A percentile compares a stretch with the other conserved stretches of the same genome.
These are phyloP conservation scores for Ahaetulla prasina DNA, from an alignment of 2,113 vertebrate genomes.

Conservation along the genomic window DNA sequence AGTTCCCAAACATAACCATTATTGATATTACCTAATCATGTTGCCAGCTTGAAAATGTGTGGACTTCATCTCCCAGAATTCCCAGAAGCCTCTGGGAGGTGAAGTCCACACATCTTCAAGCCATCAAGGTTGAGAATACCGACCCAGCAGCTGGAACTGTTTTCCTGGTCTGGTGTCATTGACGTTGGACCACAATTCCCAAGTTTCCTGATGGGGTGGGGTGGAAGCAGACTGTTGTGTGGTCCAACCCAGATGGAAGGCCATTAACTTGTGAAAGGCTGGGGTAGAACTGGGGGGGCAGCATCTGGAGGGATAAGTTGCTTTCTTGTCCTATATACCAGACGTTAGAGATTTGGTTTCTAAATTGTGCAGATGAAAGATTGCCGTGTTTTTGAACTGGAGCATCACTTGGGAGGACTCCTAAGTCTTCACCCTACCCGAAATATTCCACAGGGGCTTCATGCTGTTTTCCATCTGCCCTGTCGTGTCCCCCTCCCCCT, in stretches of 20 bases:
- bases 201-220: neutral
- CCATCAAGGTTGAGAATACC: neutral
- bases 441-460: neutral
- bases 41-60: too few species aligned
- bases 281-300: neutral
- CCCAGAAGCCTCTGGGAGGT: too few species aligned
- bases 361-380: neutral
- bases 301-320: neutral
- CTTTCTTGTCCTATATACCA: neutral
- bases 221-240: neutral
- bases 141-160: neutral
- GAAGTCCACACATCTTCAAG: too few species aligned
- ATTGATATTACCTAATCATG: neutral
- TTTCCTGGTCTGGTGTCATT: neutral
- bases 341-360: neutral
- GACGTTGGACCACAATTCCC: neutral
- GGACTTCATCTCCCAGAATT: too few species aligned
- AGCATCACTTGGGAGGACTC: neutral
- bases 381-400: neutral
- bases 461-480: too few species aligned
- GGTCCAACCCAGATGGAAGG: neutral
- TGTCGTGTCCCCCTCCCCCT: too few species aligned
- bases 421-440: neutral
- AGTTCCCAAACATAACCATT: neutral
- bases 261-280: neutral